Base-by-base conservation (phyloP, 2,113 vertebrate genomes). In the Brachyistius frenatus region DNA sequence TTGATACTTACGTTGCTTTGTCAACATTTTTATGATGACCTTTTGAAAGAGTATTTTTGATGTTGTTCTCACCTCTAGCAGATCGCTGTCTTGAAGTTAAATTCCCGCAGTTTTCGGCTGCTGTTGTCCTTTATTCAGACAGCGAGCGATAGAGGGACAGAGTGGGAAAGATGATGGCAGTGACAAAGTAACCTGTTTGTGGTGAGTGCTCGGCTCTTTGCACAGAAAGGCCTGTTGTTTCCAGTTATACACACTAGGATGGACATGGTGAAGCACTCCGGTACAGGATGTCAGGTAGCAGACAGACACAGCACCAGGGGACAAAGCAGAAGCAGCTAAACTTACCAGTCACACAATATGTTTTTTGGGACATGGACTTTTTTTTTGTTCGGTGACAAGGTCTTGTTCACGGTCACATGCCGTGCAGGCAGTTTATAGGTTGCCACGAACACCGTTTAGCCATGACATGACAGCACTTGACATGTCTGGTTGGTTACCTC, bases 11-110 rank as follows among this genome's bases (percentile, higher is more conserved):
- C 84, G 85, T 44, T 71, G 76, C 72, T 93, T 86, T 85, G 78
- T 86, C 82, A 81, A 83, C 79, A 54, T 92, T 87, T 87, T 88
- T 73, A 16, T 91, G 76, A 89, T 90, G 79, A 89, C 85, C 86
- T 89, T 92, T 78, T 35, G 31, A 72, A 91, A 78, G 60, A 86
- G 84, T 65, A 81, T 91, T 74, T 82, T 77, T 5, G 2, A 44
- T 50, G 33, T 87, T 55, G 63, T 80, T 92, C 85, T 66, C 65
- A 68, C 69, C 53, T 6, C 44, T 61, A 65, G 35, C 53, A 60
- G 61, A 64, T 55, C 23, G 54, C 39, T 60, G 63, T 62, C 63
- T 79, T 35, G 44, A 85, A 76, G 81, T 80, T 64, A 66, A 78
- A 5, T 60, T 58, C 30, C 63, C 67, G 70, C 74, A 62, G 56